Evolutionary conservation across 2,797 vertebrate genomes (phyloP), one percentile per base, ranked within the genome.

Genomic region (Rhynchotus rufescens): DNA sequence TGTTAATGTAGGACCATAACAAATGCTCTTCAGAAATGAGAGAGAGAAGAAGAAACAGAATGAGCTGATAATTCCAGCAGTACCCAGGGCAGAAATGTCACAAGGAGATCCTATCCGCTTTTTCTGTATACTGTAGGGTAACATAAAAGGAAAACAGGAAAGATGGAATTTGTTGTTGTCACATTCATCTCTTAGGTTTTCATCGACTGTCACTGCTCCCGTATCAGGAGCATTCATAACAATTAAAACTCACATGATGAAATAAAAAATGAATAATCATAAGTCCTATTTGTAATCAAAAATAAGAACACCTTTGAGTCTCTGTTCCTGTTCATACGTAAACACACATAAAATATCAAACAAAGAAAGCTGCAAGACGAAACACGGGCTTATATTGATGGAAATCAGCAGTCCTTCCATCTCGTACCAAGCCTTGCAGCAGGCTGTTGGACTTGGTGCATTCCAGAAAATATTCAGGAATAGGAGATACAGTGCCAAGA

Each of bases 401-500:
- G 86, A 96, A 88, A 94, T 92, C 86, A 91, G 88, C 95, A 96
- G 92, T 95, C 90, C 80, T 96, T 96, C 91, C 62, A 71, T 94
- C 89, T 86, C 88, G 73, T 89, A 97, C 80, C 86, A 92, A 95
- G 90, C 28, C 52, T 56, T 56, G 84, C 94, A 94, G 93, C 97
- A 94, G 81, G 95, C 89, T 82, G 66, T 86, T 60, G 95, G 87
- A 96, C 90, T 94, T 94, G 93, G 96, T 95, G 96, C 95, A 97
- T 96, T 97, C 96, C 95, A 89, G 94, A 95, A 94, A 30, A 87
- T 15, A 15, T 21, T 13, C 69, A 54, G 64, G 56, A 77, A 91
- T 62, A 91, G 75, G 95, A 96, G 95, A 95, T 28, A 65, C 94
- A 97, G 95, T 81, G 91, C 92, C 72, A 96, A 80, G 96, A 96